Base-by-base conservation (phyloP, 1,140 invertebrate species). In the Cydia splendana region DNA sequence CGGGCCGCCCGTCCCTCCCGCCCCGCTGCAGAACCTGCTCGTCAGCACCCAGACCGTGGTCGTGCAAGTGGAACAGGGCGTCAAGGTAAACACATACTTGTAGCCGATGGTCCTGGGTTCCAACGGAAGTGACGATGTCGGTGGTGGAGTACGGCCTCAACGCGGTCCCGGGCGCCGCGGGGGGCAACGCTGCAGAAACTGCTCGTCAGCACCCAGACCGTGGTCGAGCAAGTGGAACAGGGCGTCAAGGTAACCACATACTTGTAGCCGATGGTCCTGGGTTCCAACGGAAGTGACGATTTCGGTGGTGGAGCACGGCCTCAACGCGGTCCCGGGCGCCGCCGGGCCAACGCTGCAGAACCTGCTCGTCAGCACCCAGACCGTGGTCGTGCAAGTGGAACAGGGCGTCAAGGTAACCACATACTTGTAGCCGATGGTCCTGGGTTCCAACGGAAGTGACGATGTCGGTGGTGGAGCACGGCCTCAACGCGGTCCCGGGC, bases 341-440 rank as follows among this genome's bases (percentile, higher is more conserved):
- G 28, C 28, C 28, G 28, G 28, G 18, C 80, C 79, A 30, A 74
- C 74, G 42, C 67, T 77, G 15, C 62, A 75, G 30, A 76, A 30
- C 7, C 45, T 42, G 2, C 45, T 20, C 48, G 13, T 34, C 0
- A 38, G 65, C 18, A 12, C 73, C 34, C 24, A 42, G 13, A 15
- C 45, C 2, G 18, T 42, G 18, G 48, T 18, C 9, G 65, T 67
- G 24, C 24, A 28, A 3, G 65, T 67, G 0, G 24, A 67, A 34
- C 65, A 67, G 28, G 65, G 65, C 0, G 65, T 34, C 24, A 28
- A 67, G 65, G 65, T 67, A 53, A 53, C 5, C 1, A 53, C 5
- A 5, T 28, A 28, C 30, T 34, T 34, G 30, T 34, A 2, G n/a
- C n/a, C n/a, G n/a, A 38, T 7, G 6, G 7, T 53, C 74, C 24